These are phyloP conservation scores for Delia radicum DNA, from an alignment of 1,140 invertebrate genomes.

Conservation along the genomic window DNA sequence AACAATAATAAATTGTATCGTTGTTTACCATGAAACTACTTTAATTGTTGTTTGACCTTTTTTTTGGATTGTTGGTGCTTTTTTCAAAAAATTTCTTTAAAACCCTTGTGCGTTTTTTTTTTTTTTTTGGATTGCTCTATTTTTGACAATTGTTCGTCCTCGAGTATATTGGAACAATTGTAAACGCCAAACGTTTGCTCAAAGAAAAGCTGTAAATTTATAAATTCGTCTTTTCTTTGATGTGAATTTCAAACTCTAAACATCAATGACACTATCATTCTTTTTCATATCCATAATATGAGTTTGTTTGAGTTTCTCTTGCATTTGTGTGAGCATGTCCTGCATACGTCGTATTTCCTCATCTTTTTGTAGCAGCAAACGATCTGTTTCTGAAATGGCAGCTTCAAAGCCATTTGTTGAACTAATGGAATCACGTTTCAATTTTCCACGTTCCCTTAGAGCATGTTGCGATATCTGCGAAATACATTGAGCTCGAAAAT, in stretches of 20 bases:
- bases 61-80: too few relatives aligned
- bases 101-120: too few relatives aligned
- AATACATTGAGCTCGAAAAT: constrained; percentile 89
- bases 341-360: constrained; percentile 95
- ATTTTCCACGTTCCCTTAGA: constrained; percentile 76
- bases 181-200: background rate
- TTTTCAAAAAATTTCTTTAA: too few relatives aligned
- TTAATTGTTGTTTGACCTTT: too few relatives aligned
- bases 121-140: too few relatives aligned
- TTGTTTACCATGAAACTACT: too few relatives aligned
- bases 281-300: constrained; percentile 66
- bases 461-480: constrained; percentile 87
- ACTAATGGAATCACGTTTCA: constrained; percentile 84
- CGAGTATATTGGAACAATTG: too few relatives aligned
- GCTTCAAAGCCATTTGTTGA: constrained; percentile 69
- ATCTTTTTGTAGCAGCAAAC: constrained; percentile 85
- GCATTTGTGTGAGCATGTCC: constrained; percentile 95
- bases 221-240: background rate
- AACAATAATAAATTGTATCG: too few relatives aligned
- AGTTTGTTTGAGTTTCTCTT: constrained; percentile 87
- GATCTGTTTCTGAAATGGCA: constrained; percentile 80
- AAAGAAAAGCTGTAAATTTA: background rate
- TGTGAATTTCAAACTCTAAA: constrained; percentile 56
- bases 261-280: constrained; percentile 79
- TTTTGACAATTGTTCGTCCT: too few relatives aligned